Evolutionary conservation across 2,888 invertebrate genomes (phyloP).

Genomic region (Sminthurinus aureus): DNA sequence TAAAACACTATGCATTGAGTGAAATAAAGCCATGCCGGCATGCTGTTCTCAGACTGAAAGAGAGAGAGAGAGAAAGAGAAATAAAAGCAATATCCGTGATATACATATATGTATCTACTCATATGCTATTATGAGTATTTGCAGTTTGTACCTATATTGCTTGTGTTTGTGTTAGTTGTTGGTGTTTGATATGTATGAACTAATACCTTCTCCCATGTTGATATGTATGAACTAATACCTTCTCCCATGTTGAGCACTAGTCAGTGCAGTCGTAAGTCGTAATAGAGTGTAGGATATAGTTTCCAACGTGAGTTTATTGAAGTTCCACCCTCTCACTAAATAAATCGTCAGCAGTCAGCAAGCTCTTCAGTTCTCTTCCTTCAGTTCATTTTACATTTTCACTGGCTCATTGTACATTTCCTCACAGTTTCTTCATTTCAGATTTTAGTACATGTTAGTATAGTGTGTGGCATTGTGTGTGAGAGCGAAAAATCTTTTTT

Average conservation of each 20-base stretch:
- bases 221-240: background rate
- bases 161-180: background rate
- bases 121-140: background rate
- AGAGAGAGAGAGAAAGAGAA: too few species aligned
- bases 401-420: background rate
- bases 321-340: conserved; percentile 12
- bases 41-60: background rate
- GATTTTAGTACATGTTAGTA: too few species aligned
- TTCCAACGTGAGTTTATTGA: background rate
- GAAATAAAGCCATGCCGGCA: background rate
- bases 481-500: background rate
- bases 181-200: background rate
- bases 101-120: background rate
- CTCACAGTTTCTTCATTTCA: background rate
- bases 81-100: background rate
- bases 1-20: background rate
- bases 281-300: background rate
- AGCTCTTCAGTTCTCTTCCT: background rate
- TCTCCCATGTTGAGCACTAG: background rate
- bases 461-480: background rate
- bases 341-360: background rate
- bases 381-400: background rate
- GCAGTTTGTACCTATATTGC: background rate
- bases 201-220: background rate
- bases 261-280: background rate